Evolutionary conservation across 1,140 invertebrate genomes (phyloP), one percentile per base, ranked within the genome.

Genomic region (Ridgeia piscesae): DNA sequence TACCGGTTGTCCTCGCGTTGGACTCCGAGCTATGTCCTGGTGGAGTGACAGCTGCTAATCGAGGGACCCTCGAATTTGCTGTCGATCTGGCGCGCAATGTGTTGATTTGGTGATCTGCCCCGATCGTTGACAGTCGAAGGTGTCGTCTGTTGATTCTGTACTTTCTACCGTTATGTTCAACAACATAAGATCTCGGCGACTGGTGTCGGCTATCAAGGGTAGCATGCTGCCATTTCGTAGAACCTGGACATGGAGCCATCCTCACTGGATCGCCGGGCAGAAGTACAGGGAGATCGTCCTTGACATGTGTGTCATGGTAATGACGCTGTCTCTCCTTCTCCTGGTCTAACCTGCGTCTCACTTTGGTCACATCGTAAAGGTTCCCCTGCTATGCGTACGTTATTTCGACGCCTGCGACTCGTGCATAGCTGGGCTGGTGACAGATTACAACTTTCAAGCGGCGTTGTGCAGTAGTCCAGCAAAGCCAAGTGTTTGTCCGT

Each of bases 201-300:
- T 42, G 42, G 42, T 42, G 42, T 42, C 11, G 42, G 42, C 11
- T 42, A n/a, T n/a, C n/a, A n/a, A n/a, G n/a, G n/a, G 42, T 42
- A 42, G 42, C 42, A 11, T 42, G 42, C 11, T 6, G 42, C 42
- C 42, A 42, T 42, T 42, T 42, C 42, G 4, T 42, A 6, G 42
- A 42, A 11, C 58, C 27, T 31, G 58, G 27, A 21, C 1, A 77
- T 77, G 58, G 58, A 31, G 89, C 89, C 89, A 90, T 90, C 89
- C 89, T 90, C 33, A 90, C 89, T 90, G 89, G 89, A 90, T 90
- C 89, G 1, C 89, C 89, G 6, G 89, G 89, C 33, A 90, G 89
- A 34, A 90, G 35, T 35, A 90, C 89, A 31, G 6, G 89, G 33
- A 90, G 35, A 35, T 90, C 89, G 2, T 34, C 33, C 8, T n/a